phyloP scores from a whole-genome alignment of 1,140 invertebrate genomes.

The Micrasema minimum region DNA sequence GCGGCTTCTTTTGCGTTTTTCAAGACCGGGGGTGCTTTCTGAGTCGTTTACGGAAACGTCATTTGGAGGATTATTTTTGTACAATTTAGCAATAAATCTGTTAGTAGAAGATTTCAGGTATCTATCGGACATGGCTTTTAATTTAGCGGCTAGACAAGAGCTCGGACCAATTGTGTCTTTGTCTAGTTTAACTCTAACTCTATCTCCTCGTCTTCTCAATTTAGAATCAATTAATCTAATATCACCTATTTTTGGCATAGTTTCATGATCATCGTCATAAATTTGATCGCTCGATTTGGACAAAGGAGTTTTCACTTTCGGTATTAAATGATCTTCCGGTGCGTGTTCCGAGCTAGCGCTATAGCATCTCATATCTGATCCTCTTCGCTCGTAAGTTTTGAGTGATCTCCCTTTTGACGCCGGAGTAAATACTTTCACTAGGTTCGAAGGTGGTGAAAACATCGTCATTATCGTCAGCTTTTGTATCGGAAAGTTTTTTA shows the following conservation, averaged over 20 bases:
- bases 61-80: constrained; percentile 63
- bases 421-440: constrained; percentile 29
- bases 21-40: constrained; percentile 35
- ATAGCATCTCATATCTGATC: constrained; percentile 62
- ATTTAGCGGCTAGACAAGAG: constrained; percentile 74
- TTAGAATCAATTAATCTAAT: constrained; percentile 50
- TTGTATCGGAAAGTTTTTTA: constrained; percentile 57
- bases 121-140: constrained; percentile 77
- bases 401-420: constrained; percentile 39
- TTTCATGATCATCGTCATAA: constrained; percentile 61
- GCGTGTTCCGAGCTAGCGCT: constrained; percentile 66
- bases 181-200: constrained; percentile 62
- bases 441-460: constrained; percentile 61
- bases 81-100: constrained; percentile 75
- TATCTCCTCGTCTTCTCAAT: constrained; percentile 56
- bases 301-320: constrained; percentile 61
- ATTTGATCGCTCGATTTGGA: constrained; percentile 68
- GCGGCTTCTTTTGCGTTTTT: constrained; percentile 57
- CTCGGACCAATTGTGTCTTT: constrained; percentile 66
- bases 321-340: constrained; percentile 60
- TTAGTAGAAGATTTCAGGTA: constrained; percentile 77
- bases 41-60: constrained; percentile 52
- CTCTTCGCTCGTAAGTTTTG: constrained; percentile 37
- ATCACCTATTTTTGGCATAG: constrained; percentile 50
- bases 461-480: constrained; percentile 59